phyloP scores from a whole-genome alignment of 2,113 vertebrate genomes.

The Myxocyprinus asiaticus region DNA sequence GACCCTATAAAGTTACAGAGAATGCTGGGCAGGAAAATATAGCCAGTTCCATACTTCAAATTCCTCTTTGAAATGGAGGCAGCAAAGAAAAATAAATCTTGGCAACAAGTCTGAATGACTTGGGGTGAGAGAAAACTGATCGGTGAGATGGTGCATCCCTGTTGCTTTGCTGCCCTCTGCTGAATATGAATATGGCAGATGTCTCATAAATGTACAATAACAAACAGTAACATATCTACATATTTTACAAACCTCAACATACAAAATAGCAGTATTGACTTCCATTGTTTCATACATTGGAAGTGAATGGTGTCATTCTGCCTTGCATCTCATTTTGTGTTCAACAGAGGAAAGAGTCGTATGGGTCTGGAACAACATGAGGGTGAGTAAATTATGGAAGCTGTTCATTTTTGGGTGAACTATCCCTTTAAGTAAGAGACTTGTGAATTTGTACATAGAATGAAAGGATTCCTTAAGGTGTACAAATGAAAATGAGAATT shows the following conservation, averaged over 20 bases:
- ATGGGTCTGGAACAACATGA: too few species aligned
- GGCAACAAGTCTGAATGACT: slow-evolving; percentile 28
- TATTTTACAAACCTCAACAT: background rate
- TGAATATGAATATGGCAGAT: slow-evolving; percentile 58
- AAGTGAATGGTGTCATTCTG: too few species aligned
- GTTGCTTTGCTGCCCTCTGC: slow-evolving; percentile 68
- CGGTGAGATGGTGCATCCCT: background rate
- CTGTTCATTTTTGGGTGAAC: too few species aligned
- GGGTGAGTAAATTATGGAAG: too few species aligned
- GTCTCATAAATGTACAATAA: slow-evolving; percentile 1
- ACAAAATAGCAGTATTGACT: background rate
- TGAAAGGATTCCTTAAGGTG: too few species aligned
- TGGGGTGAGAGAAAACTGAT: slow-evolving; percentile 40
- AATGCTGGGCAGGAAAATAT: slow-evolving; percentile 26
- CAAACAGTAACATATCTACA: slow-evolving; percentile 23
- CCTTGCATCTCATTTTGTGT: too few species aligned
- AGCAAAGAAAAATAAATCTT: slow-evolving; percentile 39
- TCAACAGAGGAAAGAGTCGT: too few species aligned
- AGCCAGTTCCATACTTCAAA: slow-evolving; percentile 21
- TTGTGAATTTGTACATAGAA: too few species aligned
- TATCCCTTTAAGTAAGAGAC: too few species aligned
- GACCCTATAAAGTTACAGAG: background rate
- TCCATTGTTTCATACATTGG: too few species aligned
- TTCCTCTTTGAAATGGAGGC: slow-evolving; percentile 21
- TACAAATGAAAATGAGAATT: background rate